phyloP scores from a whole-genome alignment of 2,888 invertebrate species.

The Amphipoea oculea region DNA sequence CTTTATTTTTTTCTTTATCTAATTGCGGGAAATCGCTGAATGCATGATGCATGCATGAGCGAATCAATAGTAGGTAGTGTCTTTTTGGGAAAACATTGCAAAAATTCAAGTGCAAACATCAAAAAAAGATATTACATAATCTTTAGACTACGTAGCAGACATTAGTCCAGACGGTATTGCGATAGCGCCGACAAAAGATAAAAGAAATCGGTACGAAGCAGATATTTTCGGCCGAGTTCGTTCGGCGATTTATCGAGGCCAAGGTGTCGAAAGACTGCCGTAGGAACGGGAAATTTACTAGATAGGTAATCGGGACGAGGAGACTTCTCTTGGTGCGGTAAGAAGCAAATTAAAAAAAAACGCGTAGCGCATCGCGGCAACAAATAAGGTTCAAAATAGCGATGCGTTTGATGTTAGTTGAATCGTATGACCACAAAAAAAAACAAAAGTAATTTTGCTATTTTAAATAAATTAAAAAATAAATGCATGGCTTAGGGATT shows the following conservation, averaged over 20 bases:
- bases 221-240: conserved; percentile 47
- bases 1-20: too few species aligned
- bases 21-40: not conserved
- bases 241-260: conserved; percentile 51
- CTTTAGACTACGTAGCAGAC: conserved; percentile 30
- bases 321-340: not conserved
- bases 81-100: not conserved
- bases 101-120: conserved; percentile 1
- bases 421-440: too few species aligned
- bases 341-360: not conserved
- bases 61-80: not conserved
- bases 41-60: not conserved
- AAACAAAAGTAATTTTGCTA: too few species aligned
- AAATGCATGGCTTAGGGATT: too few species aligned
- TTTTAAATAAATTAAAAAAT: too few species aligned
- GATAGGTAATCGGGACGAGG: not conserved
- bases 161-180: conserved; percentile 22
- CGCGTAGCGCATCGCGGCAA: too few species aligned
- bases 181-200: conserved; percentile 40
- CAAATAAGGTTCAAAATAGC: too few species aligned
- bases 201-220: conserved; percentile 42
- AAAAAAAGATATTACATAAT: conserved; percentile 12
- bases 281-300: not conserved
- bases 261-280: conserved; percentile 26
- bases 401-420: too few species aligned